Evolutionary conservation across 2,888 invertebrate genomes (phyloP).

Genomic region (Rutpela maculata): DNA sequence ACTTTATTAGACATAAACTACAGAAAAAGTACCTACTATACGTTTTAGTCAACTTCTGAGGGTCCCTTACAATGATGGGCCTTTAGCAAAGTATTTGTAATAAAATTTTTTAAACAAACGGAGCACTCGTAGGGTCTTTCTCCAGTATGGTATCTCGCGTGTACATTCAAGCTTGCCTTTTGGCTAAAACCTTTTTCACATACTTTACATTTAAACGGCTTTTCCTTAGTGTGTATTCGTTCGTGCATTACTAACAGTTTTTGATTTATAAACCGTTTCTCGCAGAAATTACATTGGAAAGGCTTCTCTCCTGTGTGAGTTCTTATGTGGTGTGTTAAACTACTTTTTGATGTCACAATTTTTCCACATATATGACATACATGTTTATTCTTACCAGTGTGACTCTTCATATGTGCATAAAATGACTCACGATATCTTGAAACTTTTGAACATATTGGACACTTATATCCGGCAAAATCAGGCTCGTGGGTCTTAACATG

Average conservation of each 20-base stretch:
- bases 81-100: slow-evolving; percentile 60
- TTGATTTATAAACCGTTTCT: slow-evolving; percentile 76
- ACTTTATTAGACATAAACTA: no score
- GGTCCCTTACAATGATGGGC: slow-evolving; percentile 56
- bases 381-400: slow-evolving; percentile 12
- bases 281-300: slow-evolving; percentile 76
- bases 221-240: slow-evolving; percentile 76
- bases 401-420: slow-evolving; percentile 22
- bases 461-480: slow-evolving; percentile 40
- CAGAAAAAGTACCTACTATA: background rate
- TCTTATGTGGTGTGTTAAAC: slow-evolving; percentile 63
- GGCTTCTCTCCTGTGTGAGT: slow-evolving; percentile 76
- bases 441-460: slow-evolving; percentile 4
- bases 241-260: slow-evolving; percentile 75
- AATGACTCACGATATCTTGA: background rate
- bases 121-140: slow-evolving; percentile 69
- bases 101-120: slow-evolving; percentile 59
- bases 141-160: slow-evolving; percentile 57
- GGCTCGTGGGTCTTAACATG: slow-evolving; percentile 54
- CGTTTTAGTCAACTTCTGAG: slow-evolving; percentile 37
- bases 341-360: slow-evolving; percentile 63
- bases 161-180: slow-evolving; percentile 69
- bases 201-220: slow-evolving; percentile 73
- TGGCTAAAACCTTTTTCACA: slow-evolving; percentile 56
- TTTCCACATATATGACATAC: slow-evolving; percentile 56